Evolutionary conservation across 2,888 invertebrate genomes (phyloP), one percentile per base, ranked within the genome.

Genomic region (Chalcis sispes): DNA sequence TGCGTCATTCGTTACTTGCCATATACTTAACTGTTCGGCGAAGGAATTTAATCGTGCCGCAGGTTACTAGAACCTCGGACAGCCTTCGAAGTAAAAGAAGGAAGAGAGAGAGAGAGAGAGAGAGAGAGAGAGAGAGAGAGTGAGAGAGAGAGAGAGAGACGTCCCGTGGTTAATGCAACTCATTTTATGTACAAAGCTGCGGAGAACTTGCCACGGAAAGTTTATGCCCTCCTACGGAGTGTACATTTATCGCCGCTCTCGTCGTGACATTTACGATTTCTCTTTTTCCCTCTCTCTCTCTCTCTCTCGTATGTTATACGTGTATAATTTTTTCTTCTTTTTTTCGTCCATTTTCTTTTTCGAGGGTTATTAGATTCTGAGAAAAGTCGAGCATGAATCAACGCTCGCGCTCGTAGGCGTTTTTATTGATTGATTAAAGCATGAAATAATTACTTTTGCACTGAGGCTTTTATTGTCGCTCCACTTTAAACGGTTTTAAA

Each of bases 171-270:
- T 64, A 62, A 75, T 70, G 75, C 64, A 50, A 70, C 59, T 69
- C 75, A 70, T 65, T 75, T 75, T 65, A 65, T 59, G 65, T 70
- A 36, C 10, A n/a, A n/a, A 75, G 70, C 61, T 67, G 50, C 66
- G 50, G 42, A 13, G 67, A 67, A 67, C 32, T 70, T 64, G 46
- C 50, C 64, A 27, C 64, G 74, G 13, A 56, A 75, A 75, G 48
- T 75, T 70, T 62, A 67, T 61, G 61, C 61, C 27, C 48, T 2
- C 8, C 50, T 58, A 42, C 54, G 27, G 59, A 66, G 50, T 36
- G 48, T 74, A 70, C 70, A 50, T 75, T 71, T 75, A 71, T 71
- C 70, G 75, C 75, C 54, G 40, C 23, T 65, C 61, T 52, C 59
- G 46, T 71, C 46, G 61, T 50, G 66, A 71, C 75, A 50, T 75